These are phyloP conservation scores for Patella pellucida DNA, from an alignment of 2,888 invertebrate species.

Conservation along the genomic window DNA sequence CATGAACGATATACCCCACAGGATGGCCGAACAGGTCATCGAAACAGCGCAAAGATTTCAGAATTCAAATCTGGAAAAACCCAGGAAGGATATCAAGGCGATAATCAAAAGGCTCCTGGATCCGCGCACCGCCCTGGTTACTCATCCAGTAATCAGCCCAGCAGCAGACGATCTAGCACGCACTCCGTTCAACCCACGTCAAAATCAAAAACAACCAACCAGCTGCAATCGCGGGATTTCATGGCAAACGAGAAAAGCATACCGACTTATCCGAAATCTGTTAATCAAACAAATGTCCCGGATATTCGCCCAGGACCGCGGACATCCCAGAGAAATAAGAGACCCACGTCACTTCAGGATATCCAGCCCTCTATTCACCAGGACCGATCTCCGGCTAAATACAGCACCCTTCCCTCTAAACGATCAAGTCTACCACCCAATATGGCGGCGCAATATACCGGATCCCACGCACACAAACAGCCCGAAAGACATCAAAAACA, in stretches of 20 bases:
- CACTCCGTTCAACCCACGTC: neutral
- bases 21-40: neutral
- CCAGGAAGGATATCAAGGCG: neutral
- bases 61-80: neutral
- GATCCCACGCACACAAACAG: neutral
- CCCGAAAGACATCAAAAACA: neutral
- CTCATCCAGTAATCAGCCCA: neutral
- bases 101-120: neutral
- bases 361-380: neutral
- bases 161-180: neutral
- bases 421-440: conserved; percentile 8
- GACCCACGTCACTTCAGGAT: neutral
- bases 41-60: neutral
- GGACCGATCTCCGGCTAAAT: neutral
- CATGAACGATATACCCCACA: neutral
- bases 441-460: neutral
- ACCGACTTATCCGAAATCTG: conserved; percentile 1
- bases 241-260: conserved; percentile 8
- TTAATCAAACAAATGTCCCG: neutral
- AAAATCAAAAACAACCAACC: neutral
- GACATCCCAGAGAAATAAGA: neutral
- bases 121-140: neutral
- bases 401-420: neutral
- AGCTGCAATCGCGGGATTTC: neutral
- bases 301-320: neutral